phyloP scores from a whole-genome alignment of 2,797 vertebrate species.

The Dryobates pubescens region DNA sequence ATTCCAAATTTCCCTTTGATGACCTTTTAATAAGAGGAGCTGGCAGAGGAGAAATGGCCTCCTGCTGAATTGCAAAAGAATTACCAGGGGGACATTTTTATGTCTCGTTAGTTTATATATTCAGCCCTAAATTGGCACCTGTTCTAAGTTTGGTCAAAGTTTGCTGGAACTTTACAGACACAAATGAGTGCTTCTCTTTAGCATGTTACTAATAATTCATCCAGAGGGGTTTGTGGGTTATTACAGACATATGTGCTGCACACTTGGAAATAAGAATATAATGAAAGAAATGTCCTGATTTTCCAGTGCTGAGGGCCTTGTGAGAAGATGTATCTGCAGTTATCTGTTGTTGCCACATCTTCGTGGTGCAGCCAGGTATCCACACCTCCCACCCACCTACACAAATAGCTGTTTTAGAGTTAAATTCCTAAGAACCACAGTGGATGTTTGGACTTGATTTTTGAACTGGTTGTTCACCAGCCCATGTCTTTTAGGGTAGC shows the following conservation, averaged over 20 bases:
- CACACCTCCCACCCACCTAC: background rate
- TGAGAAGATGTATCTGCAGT: background rate
- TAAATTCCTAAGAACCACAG: background rate
- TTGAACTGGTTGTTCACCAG: background rate
- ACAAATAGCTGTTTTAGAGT: background rate
- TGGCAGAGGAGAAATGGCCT: constrained; percentile 35
- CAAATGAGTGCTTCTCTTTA: background rate
- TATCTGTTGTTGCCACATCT: background rate
- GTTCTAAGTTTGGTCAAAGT: background rate
- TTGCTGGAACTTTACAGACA: background rate
- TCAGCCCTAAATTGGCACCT: constrained; percentile 13
- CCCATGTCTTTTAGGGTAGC: background rate
- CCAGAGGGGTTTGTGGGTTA: background rate
- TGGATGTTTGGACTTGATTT: background rate
- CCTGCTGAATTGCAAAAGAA: constrained; percentile 34
- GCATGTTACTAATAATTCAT: background rate
- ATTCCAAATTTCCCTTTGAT: constrained; percentile 23
- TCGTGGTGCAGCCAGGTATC: background rate
- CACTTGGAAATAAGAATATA: background rate
- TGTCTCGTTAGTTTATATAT: constrained; percentile 60
- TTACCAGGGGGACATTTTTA: constrained; percentile 26
- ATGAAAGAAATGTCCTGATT: background rate
- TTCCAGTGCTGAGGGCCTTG: background rate
- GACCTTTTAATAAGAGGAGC: constrained; percentile 42
- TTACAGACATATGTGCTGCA: background rate